A percentile compares a stretch with the other conserved stretches of the same genome.
Evolutionary conservation across 2,888 invertebrate genomes (phyloP).

Genomic region (Calliopum simillimum): DNA sequence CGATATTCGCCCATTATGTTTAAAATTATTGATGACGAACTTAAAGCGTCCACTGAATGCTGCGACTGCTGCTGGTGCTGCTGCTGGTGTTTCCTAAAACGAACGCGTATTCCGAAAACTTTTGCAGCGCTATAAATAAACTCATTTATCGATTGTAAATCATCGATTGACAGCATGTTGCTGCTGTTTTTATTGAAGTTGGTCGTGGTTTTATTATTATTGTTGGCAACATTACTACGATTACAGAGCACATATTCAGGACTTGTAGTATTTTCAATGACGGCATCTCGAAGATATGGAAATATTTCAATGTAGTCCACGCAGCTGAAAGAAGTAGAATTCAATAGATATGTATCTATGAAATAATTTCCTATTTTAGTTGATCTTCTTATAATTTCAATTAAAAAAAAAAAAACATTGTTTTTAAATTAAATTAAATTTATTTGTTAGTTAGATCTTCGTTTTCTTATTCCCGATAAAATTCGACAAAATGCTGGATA

Average conservation of each 20-base stretch:
- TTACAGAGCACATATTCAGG: constrained; percentile 64
- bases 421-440: too few relatives aligned
- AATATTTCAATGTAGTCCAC: constrained; percentile 66
- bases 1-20: constrained; percentile 60
- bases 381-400: too few relatives aligned
- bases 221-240: constrained; percentile 45
- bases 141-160: constrained; percentile 45
- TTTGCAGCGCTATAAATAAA: constrained; percentile 62
- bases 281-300: constrained; percentile 65
- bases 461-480: constrained; percentile 72
- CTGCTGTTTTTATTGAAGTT: constrained; percentile 22
- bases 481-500: constrained; percentile 74
- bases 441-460: constrained; percentile 45
- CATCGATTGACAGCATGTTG: constrained; percentile 38
- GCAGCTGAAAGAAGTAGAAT: constrained; percentile 56
- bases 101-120: constrained; percentile 58
- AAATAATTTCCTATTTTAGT: too few relatives aligned
- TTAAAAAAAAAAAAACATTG: too few relatives aligned
- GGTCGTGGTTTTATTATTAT: constrained; percentile 17
- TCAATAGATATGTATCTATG: too few relatives aligned
- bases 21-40: constrained; percentile 48
- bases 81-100: constrained; percentile 56
- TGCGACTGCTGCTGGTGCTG: background rate
- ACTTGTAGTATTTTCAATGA: constrained; percentile 63
- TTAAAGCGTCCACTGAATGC: constrained; percentile 17